Evolutionary conservation across 2,888 invertebrate genomes (phyloP), one percentile per base, ranked within the genome.

Genomic region (Teleiodes luculella): DNA sequence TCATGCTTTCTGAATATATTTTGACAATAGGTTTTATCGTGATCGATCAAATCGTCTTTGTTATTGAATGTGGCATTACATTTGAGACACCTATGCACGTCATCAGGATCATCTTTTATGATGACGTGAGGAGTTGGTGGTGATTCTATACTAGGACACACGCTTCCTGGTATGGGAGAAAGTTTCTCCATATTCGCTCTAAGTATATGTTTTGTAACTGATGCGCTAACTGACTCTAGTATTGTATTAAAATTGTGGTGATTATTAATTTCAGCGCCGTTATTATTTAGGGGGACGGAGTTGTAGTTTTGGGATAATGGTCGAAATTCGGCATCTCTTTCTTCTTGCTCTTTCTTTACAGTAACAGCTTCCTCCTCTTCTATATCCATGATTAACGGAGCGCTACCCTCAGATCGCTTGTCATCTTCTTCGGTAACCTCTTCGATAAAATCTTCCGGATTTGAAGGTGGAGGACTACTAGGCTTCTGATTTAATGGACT

Each of bases 161-260:
- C 79, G 53, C 83, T 85, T 18, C 76, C 86, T 16, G 91, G 87
- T 20, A 91, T 86, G 10, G 93, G 92, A 0, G 93, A 91, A 48
- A 92, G 84, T 68, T 93, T 94, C 57, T 93, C 92, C 75, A 93
- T 91, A 64, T 93, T 93, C 0, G 93, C 92, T 74, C 93, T 93
- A 59, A 95, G 57, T 94, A 88, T 36, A 73, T 95, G 94, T 78
- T 94, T 94, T 8, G 94, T 94, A 13, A 95, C 94, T 0, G 93
- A 93, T 11, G 94, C 83, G 74, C 93, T 94, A 11, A 95, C 94
- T 8, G 94, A 94, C 74, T 95, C 94, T 64, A 94, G 81, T 64
- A 95, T 93, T 54, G 93, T 91, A 72, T 95, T 93, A 36, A 95
- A 94, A 36, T 91, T 92, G 61, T 93, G 91, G 54, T 93, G 86